phyloP scores from a whole-genome alignment of 2,113 vertebrate genomes.

The Tragelaphus strepsiceros region DNA sequence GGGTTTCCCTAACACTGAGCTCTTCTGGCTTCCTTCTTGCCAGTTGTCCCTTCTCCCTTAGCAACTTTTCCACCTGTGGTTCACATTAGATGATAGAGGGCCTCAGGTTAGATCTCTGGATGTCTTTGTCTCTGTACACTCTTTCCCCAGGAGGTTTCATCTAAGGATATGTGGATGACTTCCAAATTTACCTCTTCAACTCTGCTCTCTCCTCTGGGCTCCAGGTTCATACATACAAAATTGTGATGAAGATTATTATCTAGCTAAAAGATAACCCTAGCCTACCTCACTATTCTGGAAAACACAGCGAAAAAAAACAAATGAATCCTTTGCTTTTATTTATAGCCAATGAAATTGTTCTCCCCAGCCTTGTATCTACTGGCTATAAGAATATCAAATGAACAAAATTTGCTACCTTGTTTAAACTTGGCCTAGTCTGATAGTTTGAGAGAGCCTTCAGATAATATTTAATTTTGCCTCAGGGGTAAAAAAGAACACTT shows the following conservation, averaged over 20 bases:
- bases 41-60: neutral
- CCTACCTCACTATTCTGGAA: neutral
- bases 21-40: neutral
- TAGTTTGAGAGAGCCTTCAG: neutral
- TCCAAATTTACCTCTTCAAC: neutral
- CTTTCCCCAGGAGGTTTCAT: neutral
- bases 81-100: neutral
- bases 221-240: neutral
- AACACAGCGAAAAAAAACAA: neutral
- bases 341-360: neutral
- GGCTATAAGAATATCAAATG: neutral
- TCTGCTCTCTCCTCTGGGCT: neutral
- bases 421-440: neutral
- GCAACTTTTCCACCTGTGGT: neutral
- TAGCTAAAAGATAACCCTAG: neutral
- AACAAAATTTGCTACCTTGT: neutral
- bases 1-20: neutral
- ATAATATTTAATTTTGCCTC: neutral
- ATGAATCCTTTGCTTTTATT: neutral
- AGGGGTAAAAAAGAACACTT: neutral
- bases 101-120: neutral
- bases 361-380: neutral
- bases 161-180: neutral
- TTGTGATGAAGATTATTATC: neutral
- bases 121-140: neutral